Conservation (phyloP, 2,888 invertebrate species). For the Zele albiditarsus region DNA sequence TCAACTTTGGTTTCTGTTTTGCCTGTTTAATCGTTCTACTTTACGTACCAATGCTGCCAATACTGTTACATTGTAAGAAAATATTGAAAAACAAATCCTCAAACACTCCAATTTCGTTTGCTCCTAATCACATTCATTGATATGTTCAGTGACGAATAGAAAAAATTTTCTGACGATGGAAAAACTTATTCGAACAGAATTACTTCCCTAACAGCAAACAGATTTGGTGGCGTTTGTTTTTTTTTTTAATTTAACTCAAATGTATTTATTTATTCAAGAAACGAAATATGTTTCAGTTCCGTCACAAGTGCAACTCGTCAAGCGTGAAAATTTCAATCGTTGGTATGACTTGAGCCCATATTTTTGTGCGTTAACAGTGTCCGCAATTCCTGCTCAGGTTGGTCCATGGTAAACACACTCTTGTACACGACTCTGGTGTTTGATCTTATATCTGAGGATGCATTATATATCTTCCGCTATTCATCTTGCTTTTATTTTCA, state of each 20-base stretch:
- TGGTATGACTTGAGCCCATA: slow-evolving; percentile 89
- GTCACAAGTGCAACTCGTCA: slow-evolving; percentile 83
- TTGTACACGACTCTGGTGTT: slow-evolving; percentile 37
- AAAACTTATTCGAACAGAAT: background rate
- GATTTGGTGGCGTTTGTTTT: too few species aligned
- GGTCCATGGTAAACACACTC: slow-evolving; percentile 48
- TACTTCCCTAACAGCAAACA: background rate
- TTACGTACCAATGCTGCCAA: slow-evolving; percentile 88
- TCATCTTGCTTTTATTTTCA: background rate
- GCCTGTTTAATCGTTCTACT: slow-evolving; percentile 86
- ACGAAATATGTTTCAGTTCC: slow-evolving; percentile 77
- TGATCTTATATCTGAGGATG: background rate
- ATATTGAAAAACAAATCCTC: slow-evolving; percentile 7
- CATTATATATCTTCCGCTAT: background rate
- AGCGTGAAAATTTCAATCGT: slow-evolving; percentile 88
- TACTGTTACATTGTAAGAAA: slow-evolving; percentile 84
- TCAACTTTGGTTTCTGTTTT: slow-evolving; percentile 89
- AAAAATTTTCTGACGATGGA: background rate
- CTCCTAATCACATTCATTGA: background rate
- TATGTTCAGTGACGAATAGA: background rate
- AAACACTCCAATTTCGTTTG: background rate
- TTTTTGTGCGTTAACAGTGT: slow-evolving; percentile 83
- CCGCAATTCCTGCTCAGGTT: slow-evolving; percentile 83
- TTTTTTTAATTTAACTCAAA: background rate
- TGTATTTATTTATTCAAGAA: background rate